Conservation (phyloP, 2,797 vertebrate species). For the Siniperca scherzeri region DNA sequence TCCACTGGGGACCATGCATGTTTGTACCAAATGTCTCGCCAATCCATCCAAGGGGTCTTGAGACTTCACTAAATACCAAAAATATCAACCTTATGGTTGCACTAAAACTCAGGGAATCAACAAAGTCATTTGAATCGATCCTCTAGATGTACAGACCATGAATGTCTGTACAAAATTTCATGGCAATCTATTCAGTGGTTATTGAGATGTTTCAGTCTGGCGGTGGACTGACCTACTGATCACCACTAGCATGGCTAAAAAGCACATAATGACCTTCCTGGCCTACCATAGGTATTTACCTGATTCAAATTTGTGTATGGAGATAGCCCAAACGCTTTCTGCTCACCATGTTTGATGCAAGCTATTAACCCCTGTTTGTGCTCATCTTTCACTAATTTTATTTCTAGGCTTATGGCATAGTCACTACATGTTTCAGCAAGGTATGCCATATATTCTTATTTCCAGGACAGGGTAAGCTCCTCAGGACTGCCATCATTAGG, state of each 20-base stretch:
- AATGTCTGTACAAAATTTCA: neutral
- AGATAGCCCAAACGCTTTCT: neutral
- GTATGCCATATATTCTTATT: neutral
- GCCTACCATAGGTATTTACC: neutral
- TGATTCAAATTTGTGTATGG: neutral
- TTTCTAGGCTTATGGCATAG: neutral
- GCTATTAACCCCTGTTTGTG: neutral
- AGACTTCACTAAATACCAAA: neutral
- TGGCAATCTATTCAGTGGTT: neutral
- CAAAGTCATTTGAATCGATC: neutral
- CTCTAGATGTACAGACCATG: neutral
- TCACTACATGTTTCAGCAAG: neutral
- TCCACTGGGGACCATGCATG: neutral
- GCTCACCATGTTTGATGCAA: neutral
- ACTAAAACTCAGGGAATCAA: neutral
- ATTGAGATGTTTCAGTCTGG: neutral
- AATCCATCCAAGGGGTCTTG: neutral
- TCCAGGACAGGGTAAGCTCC: neutral
- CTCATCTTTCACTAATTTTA: neutral
- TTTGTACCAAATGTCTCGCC: neutral
- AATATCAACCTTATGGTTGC: too few relatives aligned
- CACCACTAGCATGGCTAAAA: neutral
- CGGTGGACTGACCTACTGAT: neutral
- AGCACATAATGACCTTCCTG: neutral
- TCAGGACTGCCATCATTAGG: neutral